phyloP scores from a whole-genome alignment of 2,888 invertebrate species.

The Apoderus coryli region DNA sequence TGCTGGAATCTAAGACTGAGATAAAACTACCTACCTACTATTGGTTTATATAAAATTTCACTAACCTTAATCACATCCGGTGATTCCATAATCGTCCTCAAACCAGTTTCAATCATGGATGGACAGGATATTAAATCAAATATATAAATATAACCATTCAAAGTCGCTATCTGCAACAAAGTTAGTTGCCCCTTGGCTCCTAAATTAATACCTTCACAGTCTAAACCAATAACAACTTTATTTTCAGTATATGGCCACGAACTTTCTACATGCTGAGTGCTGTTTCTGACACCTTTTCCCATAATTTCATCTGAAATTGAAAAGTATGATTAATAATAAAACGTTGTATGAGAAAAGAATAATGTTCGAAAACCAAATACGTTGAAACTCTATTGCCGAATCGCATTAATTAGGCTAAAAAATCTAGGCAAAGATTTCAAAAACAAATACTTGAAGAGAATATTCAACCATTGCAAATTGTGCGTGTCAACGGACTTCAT shows the following conservation, averaged over 20 bases:
- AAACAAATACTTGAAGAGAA: too few relatives aligned
- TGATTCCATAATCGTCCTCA: constrained; percentile 67
- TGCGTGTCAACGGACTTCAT: too few relatives aligned
- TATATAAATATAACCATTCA: constrained; percentile 68
- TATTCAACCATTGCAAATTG: too few relatives aligned
- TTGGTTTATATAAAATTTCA: too few relatives aligned
- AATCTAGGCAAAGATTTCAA: too few relatives aligned
- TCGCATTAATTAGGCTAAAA: too few relatives aligned
- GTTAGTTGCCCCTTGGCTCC: constrained; percentile 81
- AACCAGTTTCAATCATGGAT: constrained; percentile 63
- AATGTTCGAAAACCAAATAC: too few relatives aligned
- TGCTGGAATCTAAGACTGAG: too few relatives aligned
- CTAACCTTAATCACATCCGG: constrained; percentile 64
- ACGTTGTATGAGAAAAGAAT: too few relatives aligned
- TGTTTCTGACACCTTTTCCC: constrained; percentile 13
- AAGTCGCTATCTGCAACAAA: constrained; percentile 70
- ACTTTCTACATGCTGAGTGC: constrained; percentile 13
- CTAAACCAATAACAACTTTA: constrained; percentile 61
- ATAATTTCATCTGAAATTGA: constrained; percentile 65
- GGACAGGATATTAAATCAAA: constrained; percentile 81
- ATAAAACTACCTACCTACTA: too few relatives aligned
- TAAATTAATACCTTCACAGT: constrained; percentile 87
- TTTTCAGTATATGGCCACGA: constrained; percentile 30
- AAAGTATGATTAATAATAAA: too few relatives aligned
- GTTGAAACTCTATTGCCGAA: too few relatives aligned